phyloP scores from a whole-genome alignment of 2,797 vertebrate species.

The Ceyx erithaca region DNA sequence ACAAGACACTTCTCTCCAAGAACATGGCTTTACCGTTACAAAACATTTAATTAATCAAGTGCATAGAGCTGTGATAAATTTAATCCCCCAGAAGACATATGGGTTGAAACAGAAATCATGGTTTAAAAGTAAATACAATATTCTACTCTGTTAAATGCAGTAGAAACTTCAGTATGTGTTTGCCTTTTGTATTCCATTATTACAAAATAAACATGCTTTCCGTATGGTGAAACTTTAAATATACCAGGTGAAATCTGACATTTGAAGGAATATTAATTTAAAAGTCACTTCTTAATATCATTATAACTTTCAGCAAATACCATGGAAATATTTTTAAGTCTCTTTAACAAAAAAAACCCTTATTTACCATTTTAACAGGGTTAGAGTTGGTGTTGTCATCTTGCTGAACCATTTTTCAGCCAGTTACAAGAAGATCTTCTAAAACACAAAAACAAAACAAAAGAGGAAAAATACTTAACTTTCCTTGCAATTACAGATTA shows the following conservation, averaged over 20 bases:
- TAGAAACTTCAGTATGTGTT: not conserved
- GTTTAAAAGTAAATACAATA: not conserved
- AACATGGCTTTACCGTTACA: not conserved
- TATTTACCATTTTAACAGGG: conserved; percentile 50
- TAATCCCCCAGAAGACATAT: not conserved
- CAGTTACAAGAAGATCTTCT: conserved; percentile 31
- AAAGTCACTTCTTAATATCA: not conserved
- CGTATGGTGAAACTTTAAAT: not conserved
- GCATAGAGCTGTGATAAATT: not conserved
- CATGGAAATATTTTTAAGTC: not conserved
- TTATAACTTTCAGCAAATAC: not conserved
- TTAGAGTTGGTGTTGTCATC: conserved; percentile 1
- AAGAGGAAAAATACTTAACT: not conserved
- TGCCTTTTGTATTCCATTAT: not conserved
- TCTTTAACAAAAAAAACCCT: no score
- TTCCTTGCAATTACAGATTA: not conserved
- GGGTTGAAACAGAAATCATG: not conserved
- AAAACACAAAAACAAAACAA: not conserved
- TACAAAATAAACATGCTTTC: not conserved
- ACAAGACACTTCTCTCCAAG: not conserved
- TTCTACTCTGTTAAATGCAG: not conserved
- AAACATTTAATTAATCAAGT: not conserved
- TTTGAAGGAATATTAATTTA: not conserved
- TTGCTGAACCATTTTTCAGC: conserved; percentile 31
- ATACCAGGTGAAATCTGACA: not conserved